Evolutionary conservation across 2,888 invertebrate species (phyloP).

Genomic region (Allolobophora icterica): DNA sequence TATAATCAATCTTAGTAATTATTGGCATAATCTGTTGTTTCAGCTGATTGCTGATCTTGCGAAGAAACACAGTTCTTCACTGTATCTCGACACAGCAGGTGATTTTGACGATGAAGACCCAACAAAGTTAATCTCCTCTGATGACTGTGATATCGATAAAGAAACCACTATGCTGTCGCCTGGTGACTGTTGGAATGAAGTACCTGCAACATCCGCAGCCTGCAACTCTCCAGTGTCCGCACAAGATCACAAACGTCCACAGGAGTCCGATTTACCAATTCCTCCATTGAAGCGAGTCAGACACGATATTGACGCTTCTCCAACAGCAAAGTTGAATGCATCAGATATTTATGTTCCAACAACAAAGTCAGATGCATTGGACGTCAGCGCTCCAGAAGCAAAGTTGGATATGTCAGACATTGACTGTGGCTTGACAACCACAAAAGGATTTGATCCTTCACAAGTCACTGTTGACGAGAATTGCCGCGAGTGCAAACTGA

Average conservation of each 20-base stretch:
- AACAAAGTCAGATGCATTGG: no score
- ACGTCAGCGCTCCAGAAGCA: neutral
- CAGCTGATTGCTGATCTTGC: slow-evolving; percentile 24
- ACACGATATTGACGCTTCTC: neutral
- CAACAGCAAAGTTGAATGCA: neutral
- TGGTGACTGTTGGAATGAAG: neutral
- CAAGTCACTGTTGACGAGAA: slow-evolving; percentile 72
- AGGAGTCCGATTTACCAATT: neutral
- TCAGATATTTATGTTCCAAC: neutral
- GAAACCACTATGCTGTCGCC: neutral
- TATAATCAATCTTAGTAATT: neutral
- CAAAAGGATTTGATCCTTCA: neutral
- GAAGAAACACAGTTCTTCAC: slow-evolving; percentile 33
- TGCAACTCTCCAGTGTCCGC: neutral
- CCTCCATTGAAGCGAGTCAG: neutral
- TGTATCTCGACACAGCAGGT: slow-evolving; percentile 27
- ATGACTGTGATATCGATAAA: neutral
- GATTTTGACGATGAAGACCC: neutral
- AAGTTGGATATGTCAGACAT: neutral
- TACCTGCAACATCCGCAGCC: neutral
- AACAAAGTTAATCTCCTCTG: neutral
- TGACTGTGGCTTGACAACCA: neutral
- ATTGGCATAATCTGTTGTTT: neutral
- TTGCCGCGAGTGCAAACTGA: slow-evolving; percentile 90
- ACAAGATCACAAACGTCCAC: neutral